Base-by-base conservation (phyloP, 1,140 invertebrate genomes). In the Panagrolaimus sp. region DNA sequence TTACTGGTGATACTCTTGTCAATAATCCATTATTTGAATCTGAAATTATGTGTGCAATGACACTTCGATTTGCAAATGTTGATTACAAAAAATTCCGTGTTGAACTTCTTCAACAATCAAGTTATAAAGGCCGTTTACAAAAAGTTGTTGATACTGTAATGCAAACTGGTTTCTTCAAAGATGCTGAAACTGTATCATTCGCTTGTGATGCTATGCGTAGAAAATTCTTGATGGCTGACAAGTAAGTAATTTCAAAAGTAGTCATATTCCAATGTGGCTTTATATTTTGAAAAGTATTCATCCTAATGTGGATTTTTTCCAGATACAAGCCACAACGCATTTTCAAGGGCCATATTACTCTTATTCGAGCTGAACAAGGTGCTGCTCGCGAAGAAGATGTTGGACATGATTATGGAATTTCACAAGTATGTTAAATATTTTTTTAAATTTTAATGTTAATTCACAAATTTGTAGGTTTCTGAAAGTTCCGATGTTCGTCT, bases 1-100 rank as follows among this genome's bases (percentile, higher is more conserved):
- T 83, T 27, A 82, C 76, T 25, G 82, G 79, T 44, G 80, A 83
- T 65, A 81, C 76, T 9, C 69, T 83, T 0, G 78, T 82, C 9
- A 82, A 82, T 69, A 81, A 83, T 63, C 80, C 80, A 42, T 69
- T 82, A 43, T 82, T 82, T 68, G 80, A 82, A 42, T 80, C 78
- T 13, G 83, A 84, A 68, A 77, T 82, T 69, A 82, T 96, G 66
- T 88, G 90, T 16, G 91, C 89, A 78, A 96, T 95, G 84, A 86
- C 89, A 38, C 87, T 88, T 73, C 90, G 92, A 53, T 89, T 92
- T 74, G 89, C 89, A 75, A 88, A 90, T 44, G 82, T 90, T n/a
- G 89, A 89, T 78, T 90, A 88, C 76, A 78, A 84, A 70, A 87
- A 90, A 86, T 90, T 91, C 67, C 87, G 88, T 68, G 73, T 79